phyloP scores from a whole-genome alignment of 2,888 invertebrate genomes.

The Thera obeliscata region DNA sequence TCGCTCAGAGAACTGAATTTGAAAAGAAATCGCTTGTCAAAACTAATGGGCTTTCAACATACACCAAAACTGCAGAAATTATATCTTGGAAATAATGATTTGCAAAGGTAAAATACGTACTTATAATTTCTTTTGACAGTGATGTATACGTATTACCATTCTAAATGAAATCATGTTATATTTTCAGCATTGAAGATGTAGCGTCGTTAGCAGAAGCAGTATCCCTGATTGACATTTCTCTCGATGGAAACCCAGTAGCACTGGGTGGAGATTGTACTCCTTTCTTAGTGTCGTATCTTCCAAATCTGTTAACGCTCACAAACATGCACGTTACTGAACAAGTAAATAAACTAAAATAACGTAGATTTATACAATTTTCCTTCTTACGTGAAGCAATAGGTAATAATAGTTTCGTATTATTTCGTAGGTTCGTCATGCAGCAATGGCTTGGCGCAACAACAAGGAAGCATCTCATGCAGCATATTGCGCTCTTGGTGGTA shows the following conservation, averaged over 20 bases:
- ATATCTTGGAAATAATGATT: slow-evolving; percentile 92
- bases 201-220: slow-evolving; percentile 91
- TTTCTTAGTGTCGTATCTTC: slow-evolving; percentile 91
- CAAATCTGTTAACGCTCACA: slow-evolving; percentile 89
- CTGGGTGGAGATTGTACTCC: slow-evolving; percentile 92
- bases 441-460: slow-evolving; percentile 91
- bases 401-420: not conserved
- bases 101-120: slow-evolving; percentile 77
- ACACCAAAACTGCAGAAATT: slow-evolving; percentile 90
- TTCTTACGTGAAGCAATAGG: not conserved
- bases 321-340: slow-evolving; percentile 92
- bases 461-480: slow-evolving; percentile 89
- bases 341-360: slow-evolving; percentile 58
- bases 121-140: not conserved
- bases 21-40: slow-evolving; percentile 92
- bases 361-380: not conserved
- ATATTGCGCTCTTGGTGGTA: slow-evolving; percentile 85
- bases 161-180: not conserved
- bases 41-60: slow-evolving; percentile 91
- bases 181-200: slow-evolving; percentile 92
- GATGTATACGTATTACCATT: not conserved
- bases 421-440: slow-evolving; percentile 87
- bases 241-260: slow-evolving; percentile 94
- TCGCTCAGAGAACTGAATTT: slow-evolving; percentile 94
- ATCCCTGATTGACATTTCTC: slow-evolving; percentile 91